Evolutionary conservation across 2,113 vertebrate genomes (phyloP), one percentile per base, ranked within the genome.

Genomic region (Boleophthalmus pectinirostris): DNA sequence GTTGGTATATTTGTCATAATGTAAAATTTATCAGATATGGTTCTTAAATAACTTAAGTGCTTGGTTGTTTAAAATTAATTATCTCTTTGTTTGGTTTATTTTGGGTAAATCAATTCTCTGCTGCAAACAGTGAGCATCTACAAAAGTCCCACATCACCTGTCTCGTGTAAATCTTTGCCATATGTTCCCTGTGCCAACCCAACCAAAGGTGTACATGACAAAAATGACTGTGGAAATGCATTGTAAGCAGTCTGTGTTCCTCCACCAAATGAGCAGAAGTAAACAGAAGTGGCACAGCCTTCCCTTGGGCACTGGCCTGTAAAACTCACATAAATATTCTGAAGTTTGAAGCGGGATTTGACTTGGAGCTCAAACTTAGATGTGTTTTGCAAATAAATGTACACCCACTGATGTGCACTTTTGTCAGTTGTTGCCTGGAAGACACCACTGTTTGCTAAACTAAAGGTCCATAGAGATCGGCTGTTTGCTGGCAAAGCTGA

Each of bases 351-450:
- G 64, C 60, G 60, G 35, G 33, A 24, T 79, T 84, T 85, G 83
- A 84, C 84, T 85, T 70, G 16, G 2, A 82, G 78, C 68, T 83
- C 66, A 29, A 69, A 72, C 73, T 70, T 54, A 58, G 74, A 77
- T 82, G 73, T 83, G 66, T 74, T 84, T 71, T 78, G 79, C 72
- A 70, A 82, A 87, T 74, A 81, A 79, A 85, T 70, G 79, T 80
- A 83, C 80, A 78, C 67, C 69, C 60, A 78, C 80, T 70, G 73
- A 82, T 86, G 54, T 72, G 54, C 47, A 70, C 77, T 85, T 79
- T 75, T 80, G 79, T 82, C 71, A 72, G 51, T 66, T 14, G 23
- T 74, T 87, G 78, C 80, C 82, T 75, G 23, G 58, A 83, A 80
- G 82, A 86, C 65, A 80, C 25, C 51, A 72, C 61, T 74, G 69